These are phyloP conservation scores for Conops quadrifasciatus DNA, from an alignment of 2,888 invertebrate genomes.

Conservation along the genomic window DNA sequence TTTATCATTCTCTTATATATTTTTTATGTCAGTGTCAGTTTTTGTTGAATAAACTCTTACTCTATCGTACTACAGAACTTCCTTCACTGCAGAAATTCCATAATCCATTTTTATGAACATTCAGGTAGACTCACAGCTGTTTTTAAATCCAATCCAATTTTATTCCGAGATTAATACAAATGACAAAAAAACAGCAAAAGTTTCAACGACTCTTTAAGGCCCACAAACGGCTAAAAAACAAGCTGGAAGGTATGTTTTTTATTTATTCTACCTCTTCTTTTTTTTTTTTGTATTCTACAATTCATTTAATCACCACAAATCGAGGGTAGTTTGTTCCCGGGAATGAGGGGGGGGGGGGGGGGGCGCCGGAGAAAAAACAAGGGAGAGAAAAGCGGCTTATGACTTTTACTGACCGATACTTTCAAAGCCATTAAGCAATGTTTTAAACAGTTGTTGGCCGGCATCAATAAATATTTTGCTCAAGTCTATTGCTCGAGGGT, in stretches of 20 bases:
- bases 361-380: not conserved
- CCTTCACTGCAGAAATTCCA: too few species aligned
- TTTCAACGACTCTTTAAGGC: too few species aligned
- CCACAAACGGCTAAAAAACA: not conserved
- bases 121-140: not conserved
- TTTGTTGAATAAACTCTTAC: too few species aligned
- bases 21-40: too few species aligned
- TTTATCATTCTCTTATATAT: too few species aligned
- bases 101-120: too few species aligned
- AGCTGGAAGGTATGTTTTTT: not conserved
- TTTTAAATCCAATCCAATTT: not conserved
- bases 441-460: not conserved
- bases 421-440: conserved; percentile 7
- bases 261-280: not conserved
- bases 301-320: not conserved
- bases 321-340: not conserved
- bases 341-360: not conserved
- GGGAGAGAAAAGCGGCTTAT: not conserved
- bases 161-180: not conserved
- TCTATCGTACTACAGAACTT: too few species aligned
- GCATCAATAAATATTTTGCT: conserved; percentile 6
- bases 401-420: not conserved
- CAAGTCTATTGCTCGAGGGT: too few species aligned
- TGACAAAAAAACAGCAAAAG: not conserved
- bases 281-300: not conserved